These are phyloP conservation scores for Phaenicophaeus curvirostris DNA, from an alignment of 2,797 vertebrate genomes.

Conservation along the genomic window DNA sequence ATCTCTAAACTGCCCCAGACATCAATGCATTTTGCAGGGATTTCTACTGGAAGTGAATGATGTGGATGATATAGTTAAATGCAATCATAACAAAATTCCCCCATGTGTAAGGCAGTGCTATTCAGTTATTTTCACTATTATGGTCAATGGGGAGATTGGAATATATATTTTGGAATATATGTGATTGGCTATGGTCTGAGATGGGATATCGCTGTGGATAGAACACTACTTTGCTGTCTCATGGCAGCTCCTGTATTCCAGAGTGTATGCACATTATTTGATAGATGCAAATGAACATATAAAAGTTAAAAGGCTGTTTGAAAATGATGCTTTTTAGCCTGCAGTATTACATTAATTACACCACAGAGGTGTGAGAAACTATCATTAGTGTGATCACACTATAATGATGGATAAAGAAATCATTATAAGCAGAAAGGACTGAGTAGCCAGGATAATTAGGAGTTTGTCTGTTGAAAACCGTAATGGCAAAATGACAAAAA, in stretches of 20 bases:
- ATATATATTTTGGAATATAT: background rate
- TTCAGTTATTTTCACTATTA: constrained; percentile 24
- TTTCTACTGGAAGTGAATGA: background rate
- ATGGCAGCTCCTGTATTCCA: background rate
- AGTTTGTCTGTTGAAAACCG: constrained; percentile 36
- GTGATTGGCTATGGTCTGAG: background rate
- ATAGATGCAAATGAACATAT: constrained; percentile 31
- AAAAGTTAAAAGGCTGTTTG: constrained; percentile 45
- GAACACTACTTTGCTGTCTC: background rate
- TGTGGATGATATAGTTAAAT: constrained; percentile 15
- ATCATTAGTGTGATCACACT: constrained; percentile 51
- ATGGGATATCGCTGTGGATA: constrained; percentile 5
- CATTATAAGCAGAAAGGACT: constrained; percentile 15
- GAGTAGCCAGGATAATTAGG: constrained; percentile 45
- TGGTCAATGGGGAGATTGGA: constrained; percentile 11
- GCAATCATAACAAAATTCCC: background rate
- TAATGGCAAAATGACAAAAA: constrained; percentile 7
- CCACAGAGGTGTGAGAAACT: constrained; percentile 36
- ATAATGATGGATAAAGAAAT: constrained; percentile 46
- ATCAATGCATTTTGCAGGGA: background rate
- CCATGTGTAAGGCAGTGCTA: background rate
- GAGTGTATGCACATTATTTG: background rate
- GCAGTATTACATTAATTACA: constrained; percentile 47
- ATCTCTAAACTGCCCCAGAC: background rate
- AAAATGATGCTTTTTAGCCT: constrained; percentile 27